phyloP scores from a whole-genome alignment of 2,888 invertebrate species.

The Acanthopleura granulata region DNA sequence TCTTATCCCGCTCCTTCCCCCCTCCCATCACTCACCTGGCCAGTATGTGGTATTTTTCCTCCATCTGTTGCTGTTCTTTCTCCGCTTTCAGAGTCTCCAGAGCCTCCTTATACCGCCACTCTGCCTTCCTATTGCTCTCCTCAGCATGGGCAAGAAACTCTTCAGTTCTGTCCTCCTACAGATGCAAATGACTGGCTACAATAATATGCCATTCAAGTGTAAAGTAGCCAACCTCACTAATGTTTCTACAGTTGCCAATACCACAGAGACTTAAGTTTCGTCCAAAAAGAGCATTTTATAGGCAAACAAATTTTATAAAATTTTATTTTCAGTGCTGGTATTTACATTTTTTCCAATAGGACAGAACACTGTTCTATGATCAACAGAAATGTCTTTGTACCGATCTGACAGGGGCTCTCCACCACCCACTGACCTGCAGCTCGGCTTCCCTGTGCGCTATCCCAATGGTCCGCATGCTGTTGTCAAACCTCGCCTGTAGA shows the following conservation, averaged over 20 bases:
- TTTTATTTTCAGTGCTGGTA: too few species aligned
- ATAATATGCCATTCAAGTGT: too few species aligned
- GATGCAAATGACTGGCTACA: not conserved
- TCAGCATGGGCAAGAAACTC: conserved; percentile 24
- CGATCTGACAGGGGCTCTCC: too few species aligned
- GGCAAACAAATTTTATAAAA: too few species aligned
- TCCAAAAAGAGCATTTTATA: too few species aligned
- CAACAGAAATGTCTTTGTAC: too few species aligned
- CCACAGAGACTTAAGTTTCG: too few species aligned
- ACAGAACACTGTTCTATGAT: too few species aligned
- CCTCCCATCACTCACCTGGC: conserved; percentile 48
- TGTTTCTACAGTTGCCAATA: too few species aligned
- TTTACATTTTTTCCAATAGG: too few species aligned
- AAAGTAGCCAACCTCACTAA: too few species aligned
- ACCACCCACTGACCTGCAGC: conserved; percentile 41
- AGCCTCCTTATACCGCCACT: conserved; percentile 48
- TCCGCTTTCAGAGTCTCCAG: conserved; percentile 46
- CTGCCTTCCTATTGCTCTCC: conserved; percentile 42
- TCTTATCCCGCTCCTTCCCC: too few species aligned
- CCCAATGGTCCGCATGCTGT: conserved; percentile 55
- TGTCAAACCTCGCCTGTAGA: conserved; percentile 56
- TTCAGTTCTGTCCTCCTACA: conserved; percentile 22
- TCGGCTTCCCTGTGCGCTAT: conserved; percentile 54
- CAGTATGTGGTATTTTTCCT: conserved; percentile 51
- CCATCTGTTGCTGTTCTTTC: conserved; percentile 41